Base-by-base conservation (phyloP, 2,797 vertebrate genomes). In the Pelodytes ibericus region DNA sequence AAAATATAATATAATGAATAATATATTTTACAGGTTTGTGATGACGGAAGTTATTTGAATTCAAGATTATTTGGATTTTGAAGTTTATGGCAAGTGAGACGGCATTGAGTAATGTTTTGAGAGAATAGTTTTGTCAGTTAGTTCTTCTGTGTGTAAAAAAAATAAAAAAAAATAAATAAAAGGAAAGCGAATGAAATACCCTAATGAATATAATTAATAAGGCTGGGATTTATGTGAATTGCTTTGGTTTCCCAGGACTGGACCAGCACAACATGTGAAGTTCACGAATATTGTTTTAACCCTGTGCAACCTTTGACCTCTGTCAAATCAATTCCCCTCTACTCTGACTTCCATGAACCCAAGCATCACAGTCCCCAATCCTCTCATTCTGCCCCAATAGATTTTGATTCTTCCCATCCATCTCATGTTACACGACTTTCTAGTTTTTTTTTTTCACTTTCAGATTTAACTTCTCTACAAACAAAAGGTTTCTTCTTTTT, bases 331-430 rank as follows among this genome's bases (percentile, higher is more conserved):
- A 7, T 16, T 47, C 15, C 4, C 33, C 39, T 67, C 36, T 33
- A 58, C 36, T 31, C 26, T 7, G n/a, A 11, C 26, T 39, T 64
- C 61, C 49, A 20, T 29, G 18, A 36, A 57, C 29, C 15, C 13
- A 13, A 47, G 36, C 4, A 31, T 71, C 57, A 71, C 39, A 41
- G 22, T 56, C 41, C 31, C 11, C 61, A 66, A 72, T 72, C 75
- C 56, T 72, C 62, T 68, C 62, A 72, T 72, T 78, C 30, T 68
- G 76, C 70, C 76, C 18, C 39, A 72, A 67, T 68, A 68, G 70
- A 41, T 64, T 53, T 47, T n/a, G 15, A 39, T 62, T 71, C 61
- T 73, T 68, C 51, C 39, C 76, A 73, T 79, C 70, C 70, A 79
- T 78, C 76, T 61, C 29, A 15, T 51, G 36, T 66, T 66, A 67